A percentile compares a stretch with the other conserved stretches of the same genome.
These are phyloP conservation scores for Elysia chlorotica DNA, from an alignment of 1,140 invertebrate genomes.

Conservation along the genomic window DNA sequence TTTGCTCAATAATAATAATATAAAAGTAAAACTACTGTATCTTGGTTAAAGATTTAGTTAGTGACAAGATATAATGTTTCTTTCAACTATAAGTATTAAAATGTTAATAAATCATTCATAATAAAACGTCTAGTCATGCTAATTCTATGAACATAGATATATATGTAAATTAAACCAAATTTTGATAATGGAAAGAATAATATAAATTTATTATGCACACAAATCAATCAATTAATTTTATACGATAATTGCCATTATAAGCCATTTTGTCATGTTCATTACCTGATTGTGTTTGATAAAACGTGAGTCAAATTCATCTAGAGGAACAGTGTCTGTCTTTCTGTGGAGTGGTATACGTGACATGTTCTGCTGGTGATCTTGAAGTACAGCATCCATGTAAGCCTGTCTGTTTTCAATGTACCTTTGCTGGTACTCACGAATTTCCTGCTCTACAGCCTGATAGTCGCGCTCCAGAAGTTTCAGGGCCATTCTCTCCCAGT, in stretches of 20 bases:
- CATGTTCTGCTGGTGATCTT: constrained; percentile 40
- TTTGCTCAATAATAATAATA: background rate
- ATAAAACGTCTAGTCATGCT: too few relatives aligned
- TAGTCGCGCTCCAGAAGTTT: constrained; percentile 39
- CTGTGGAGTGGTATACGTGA: constrained; percentile 21
- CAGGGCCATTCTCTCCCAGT: constrained; percentile 40
- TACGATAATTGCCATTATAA: too few relatives aligned
- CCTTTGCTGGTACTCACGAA: constrained; percentile 30
- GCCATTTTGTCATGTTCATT: too few relatives aligned
- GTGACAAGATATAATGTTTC: too few relatives aligned
- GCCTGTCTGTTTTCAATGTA: constrained; percentile 36
- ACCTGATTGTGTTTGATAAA: constrained; percentile 6
- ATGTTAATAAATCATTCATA: too few relatives aligned
- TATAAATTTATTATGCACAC: too few relatives aligned
- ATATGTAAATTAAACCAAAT: too few relatives aligned
- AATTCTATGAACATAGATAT: too few relatives aligned
- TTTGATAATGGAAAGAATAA: too few relatives aligned
- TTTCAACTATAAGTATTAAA: too few relatives aligned
- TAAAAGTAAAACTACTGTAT: background rate
- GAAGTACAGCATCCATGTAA: constrained; percentile 40
- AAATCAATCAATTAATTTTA: too few relatives aligned
- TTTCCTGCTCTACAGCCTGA: constrained; percentile 32
- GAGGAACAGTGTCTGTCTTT: background rate
- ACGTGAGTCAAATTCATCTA: constrained; percentile 1
- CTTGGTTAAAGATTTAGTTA: too few relatives aligned